Evolutionary conservation across 2,888 invertebrate species (phyloP), one percentile per base, ranked within the genome.

Genomic region (Biston stratarius): DNA sequence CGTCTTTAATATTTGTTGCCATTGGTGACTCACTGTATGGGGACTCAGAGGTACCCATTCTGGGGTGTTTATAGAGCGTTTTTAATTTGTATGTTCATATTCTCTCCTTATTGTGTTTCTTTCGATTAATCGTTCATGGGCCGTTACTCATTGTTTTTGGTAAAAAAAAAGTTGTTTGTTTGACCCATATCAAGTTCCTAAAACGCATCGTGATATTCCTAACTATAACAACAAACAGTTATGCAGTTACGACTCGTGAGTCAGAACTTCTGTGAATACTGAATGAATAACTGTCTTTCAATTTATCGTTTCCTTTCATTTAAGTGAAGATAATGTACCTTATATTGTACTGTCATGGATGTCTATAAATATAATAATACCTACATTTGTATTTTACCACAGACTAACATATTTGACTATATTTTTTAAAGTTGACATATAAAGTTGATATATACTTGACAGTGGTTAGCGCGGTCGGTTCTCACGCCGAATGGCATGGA

Each of bases 151-250:
- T 51, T 38, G 47, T 45, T 33, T 52, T 40, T n/a, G 53, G 47
- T 42, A 42, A n/a, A 48, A 47, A 48, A 47, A 58, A 64, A 65
- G 57, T 61, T 52, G 60, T 61, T 63, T 63, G 36, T 67, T 69
- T 73, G 69, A 71, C 73, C 71, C 67, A 73, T 69, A 71, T 73
- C 61, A 67, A 60, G 63, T 67, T 67, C 65, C 71, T 65, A 65
- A 67, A 73, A 69, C 49, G 52, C 38, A 58, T 67, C 57, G 53
- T n/a, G 47, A 63, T 10, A 40, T 15, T 38, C 52, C 9, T 38
- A 38, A 53, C 47, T 24, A 38, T 6, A 36, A 24, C 24, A 56
- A 11, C 10, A 47, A 14, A 55, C 48, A 33, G 42, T 44, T 56
- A 58, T 49, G 36, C 58, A 24, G 14, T 57, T 56, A 52, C 51